Evolutionary conservation across 2,888 invertebrate species (phyloP), one percentile per base, ranked within the genome.

Genomic region (Lordiphosa fenestrarum): DNA sequence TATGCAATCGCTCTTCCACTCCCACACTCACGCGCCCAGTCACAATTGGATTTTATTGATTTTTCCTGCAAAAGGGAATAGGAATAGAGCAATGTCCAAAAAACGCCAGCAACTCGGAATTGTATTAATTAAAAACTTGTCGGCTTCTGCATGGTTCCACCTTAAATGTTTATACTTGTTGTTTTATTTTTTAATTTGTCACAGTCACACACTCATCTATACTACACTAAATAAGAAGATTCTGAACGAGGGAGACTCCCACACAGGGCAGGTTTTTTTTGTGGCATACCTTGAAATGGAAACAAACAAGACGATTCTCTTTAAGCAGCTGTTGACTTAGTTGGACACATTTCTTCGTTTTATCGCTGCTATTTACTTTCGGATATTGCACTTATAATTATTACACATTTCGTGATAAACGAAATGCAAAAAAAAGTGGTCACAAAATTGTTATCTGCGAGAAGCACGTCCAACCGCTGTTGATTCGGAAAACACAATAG

Each of bases 31-130:
- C 51, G 44, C 47, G 35, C 41, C 60, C 66, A 53, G 63, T 72
- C 65, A 66, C 71, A 73, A 67, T 77, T 73, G 71, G 68, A 69
- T 46, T 74, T 85, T 81, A 81, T 81, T 83, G 81, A 81, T 81
- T 81, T 81, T 85, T 85, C 85, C 83, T 80, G 70, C 65, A 66
- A 53, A 77, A 76, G 81, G 77, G 80, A 75, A 42, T 55, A 36
- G 77, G 80, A 75, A 42, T 55, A 36, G 58, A 60, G 59, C 54
- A 53, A 42, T 57, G 53, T 53, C 38, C 53, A 57, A 40, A 58
- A 53, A 48, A 19, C 36, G 38, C 39, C 38, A 50, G 54, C 19
- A 63, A 37, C 55, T 41, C 50, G 47, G 50, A 41, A 53, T 47
- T 53, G 30, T 10, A 36, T 60, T 48, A 70, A 60, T 68, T 59